Percentiles rank a stretch among this genome's conserved stretches.
Conservation (phyloP, 2,888 invertebrate genomes). For the Polietes domitor region DNA sequence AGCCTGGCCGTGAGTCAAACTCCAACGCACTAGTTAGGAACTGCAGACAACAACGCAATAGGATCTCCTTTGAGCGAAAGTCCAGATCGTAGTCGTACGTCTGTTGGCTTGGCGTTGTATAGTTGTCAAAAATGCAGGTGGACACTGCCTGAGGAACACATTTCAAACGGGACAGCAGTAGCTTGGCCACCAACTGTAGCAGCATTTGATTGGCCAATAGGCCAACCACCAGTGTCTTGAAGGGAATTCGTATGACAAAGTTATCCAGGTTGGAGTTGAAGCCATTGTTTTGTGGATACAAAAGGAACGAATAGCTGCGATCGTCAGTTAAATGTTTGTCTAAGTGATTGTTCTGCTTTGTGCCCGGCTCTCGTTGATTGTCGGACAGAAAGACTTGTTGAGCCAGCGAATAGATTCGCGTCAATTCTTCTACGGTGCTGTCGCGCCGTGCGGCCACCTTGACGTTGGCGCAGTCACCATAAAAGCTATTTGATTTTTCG, state of each 20-base stretch:
- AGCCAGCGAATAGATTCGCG: constrained; percentile 92
- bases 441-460: constrained; percentile 96
- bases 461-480: constrained; percentile 94
- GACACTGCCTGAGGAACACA: constrained; percentile 83
- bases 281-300: constrained; percentile 89
- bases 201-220: constrained; percentile 95
- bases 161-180: constrained; percentile 90
- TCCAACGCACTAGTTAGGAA: constrained; percentile 91
- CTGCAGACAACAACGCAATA: constrained; percentile 89
- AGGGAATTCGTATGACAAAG: constrained; percentile 92
- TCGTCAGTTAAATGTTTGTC: constrained; percentile 86
- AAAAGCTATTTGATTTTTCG: constrained; percentile 95
- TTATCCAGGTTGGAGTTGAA: constrained; percentile 88
- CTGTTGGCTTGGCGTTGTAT: constrained; percentile 81
- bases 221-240: constrained; percentile 93
- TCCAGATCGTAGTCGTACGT: constrained; percentile 80
- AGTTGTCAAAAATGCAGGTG: constrained; percentile 80
- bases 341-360: constrained; percentile 69
- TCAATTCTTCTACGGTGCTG: constrained; percentile 91
- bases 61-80: constrained; percentile 83
- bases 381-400: constrained; percentile 92
- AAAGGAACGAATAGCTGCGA: constrained; percentile 92
- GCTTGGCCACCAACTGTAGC: constrained; percentile 93
- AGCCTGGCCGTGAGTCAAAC: constrained; percentile 94
- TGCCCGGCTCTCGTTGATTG: constrained; percentile 79